These are phyloP conservation scores for Trogon surrucura DNA, from an alignment of 2,113 vertebrate genomes.

Conservation along the genomic window DNA sequence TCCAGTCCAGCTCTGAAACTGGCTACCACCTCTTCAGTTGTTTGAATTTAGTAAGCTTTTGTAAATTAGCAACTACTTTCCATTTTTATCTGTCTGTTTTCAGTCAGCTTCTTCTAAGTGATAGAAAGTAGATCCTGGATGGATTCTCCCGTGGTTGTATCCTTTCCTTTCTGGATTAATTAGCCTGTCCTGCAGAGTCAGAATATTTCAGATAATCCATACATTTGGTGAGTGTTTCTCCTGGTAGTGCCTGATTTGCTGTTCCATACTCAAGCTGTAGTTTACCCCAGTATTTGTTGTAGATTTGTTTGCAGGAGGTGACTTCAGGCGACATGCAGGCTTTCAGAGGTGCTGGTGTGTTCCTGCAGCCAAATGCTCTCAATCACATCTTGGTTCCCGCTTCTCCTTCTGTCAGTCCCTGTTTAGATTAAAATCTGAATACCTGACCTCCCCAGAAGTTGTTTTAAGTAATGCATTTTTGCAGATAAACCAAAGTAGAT, in stretches of 20 bases:
- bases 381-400: background rate
- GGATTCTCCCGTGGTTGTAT: background rate
- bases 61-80: background rate
- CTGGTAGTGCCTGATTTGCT: background rate
- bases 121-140: background rate
- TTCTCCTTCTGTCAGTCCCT: background rate
- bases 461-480: background rate
- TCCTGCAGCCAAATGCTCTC: background rate
- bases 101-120: background rate
- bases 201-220: background rate
- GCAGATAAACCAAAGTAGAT: background rate
- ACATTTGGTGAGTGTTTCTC: background rate
- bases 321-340: background rate
- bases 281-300: background rate
- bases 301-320: background rate
- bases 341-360: background rate
- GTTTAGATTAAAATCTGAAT: background rate
- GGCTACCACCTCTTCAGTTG: background rate
- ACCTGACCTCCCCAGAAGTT: rapidly evolving
- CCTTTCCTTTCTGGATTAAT: background rate
- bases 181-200: background rate
- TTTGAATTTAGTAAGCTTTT: background rate
- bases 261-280: background rate
- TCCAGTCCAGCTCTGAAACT: background rate
- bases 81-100: background rate